Evolutionary conservation across 2,888 invertebrate species (phyloP).

Genomic region (Eudasyphora cyanicolor): DNA sequence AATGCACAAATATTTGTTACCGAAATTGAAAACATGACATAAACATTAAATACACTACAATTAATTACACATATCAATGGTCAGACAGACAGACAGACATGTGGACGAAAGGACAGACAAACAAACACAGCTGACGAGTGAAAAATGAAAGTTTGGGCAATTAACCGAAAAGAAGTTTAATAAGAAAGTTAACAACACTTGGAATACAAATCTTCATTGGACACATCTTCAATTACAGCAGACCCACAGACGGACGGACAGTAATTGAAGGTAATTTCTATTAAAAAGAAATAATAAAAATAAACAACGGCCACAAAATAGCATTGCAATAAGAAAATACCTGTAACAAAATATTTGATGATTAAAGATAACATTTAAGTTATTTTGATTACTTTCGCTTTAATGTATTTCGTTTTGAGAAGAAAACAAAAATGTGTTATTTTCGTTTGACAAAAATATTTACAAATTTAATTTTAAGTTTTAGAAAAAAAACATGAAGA

Average conservation of each 20-base stretch:
- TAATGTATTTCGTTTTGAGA: too few species aligned
- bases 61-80: constrained; percentile 7
- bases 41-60: constrained; percentile 29
- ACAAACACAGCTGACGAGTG: background rate
- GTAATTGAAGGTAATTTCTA: constrained; percentile 29
- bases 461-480: background rate
- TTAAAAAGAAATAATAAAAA: background rate
- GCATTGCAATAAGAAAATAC: too few species aligned
- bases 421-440: too few species aligned
- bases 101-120: background rate
- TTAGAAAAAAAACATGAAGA: background rate
- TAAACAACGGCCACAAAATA: background rate
- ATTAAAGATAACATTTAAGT: background rate
- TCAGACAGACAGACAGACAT: background rate
- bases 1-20: background rate
- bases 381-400: constrained; percentile 38
- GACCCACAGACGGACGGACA: background rate
- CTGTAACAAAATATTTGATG: constrained; percentile 8
- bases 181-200: constrained; percentile 28
- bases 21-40: background rate
- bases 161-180: constrained; percentile 4
- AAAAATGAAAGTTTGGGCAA: constrained; percentile 24
- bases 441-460: too few species aligned
- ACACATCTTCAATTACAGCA: constrained; percentile 19
- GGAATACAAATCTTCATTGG: background rate